phyloP scores from a whole-genome alignment of 2,888 invertebrate genomes.

The Osedax frankpressi region DNA sequence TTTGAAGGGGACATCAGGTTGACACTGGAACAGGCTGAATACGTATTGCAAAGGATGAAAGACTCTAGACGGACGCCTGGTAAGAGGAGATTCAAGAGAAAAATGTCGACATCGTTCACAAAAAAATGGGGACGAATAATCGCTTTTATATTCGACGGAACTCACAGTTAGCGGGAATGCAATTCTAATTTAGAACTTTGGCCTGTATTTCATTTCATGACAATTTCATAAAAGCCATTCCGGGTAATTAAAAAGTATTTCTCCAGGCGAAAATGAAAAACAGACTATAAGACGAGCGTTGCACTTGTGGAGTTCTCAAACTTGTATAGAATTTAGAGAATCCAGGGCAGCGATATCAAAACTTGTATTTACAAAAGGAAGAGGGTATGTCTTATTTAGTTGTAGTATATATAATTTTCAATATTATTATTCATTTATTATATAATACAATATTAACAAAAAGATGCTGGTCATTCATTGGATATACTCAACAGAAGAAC shows the following conservation, averaged over 20 bases:
- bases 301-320: constrained; percentile 32
- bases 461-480: constrained; percentile 34
- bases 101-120: neutral
- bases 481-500: constrained; percentile 28
- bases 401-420: too few relatives aligned
- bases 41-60: neutral
- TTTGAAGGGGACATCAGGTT: neutral
- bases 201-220: too few relatives aligned
- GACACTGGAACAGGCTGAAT: neutral
- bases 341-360: constrained; percentile 22
- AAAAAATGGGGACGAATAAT: neutral
- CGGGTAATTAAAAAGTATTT: too few relatives aligned
- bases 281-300: constrained; percentile 30
- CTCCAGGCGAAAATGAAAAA: constrained; percentile 29
- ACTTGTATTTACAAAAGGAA: constrained; percentile 25
- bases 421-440: too few relatives aligned
- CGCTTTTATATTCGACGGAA: neutral
- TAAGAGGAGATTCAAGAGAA: neutral
- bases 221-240: too few relatives aligned
- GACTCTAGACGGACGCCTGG: neutral
- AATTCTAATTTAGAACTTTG: too few relatives aligned
- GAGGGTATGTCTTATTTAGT: constrained; percentile 23
- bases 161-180: constrained; percentile 28
- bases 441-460: too few relatives aligned
- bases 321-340: constrained; percentile 36